A percentile compares a stretch with the other conserved stretches of the same genome.
phyloP scores from a whole-genome alignment of 2,888 invertebrate genomes.

The Caenorhabditis becei region DNA sequence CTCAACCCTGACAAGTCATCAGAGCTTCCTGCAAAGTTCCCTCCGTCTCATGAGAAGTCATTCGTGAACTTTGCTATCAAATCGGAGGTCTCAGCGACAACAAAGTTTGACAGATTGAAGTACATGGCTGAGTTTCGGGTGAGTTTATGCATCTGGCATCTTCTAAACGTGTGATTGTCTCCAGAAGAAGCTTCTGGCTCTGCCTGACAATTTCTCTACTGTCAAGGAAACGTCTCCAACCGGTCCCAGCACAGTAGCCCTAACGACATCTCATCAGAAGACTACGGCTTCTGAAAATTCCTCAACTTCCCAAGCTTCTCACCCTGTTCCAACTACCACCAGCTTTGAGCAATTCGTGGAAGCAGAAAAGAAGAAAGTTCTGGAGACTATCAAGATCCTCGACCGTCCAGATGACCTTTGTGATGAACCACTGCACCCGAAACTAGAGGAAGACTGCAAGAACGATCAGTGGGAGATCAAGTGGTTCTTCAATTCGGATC shows the following conservation, averaged over 20 bases:
- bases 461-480: conserved; percentile 69
- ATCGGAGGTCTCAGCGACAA: conserved; percentile 51
- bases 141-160: neutral
- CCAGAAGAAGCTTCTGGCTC: conserved; percentile 48
- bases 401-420: conserved; percentile 66
- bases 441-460: conserved; percentile 72
- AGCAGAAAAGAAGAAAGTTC: conserved; percentile 50
- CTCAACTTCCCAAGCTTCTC: neutral
- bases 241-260: conserved; percentile 1
- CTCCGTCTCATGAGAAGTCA: conserved; percentile 41
- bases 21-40: conserved; percentile 53
- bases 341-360: conserved; percentile 51
- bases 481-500: conserved; percentile 68
- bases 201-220: conserved; percentile 49
- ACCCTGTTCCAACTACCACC: conserved; percentile 18
- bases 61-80: conserved; percentile 55
- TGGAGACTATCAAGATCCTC: conserved; percentile 52
- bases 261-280: conserved; percentile 1
- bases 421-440: conserved; percentile 67
- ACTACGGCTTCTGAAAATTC: conserved; percentile 4
- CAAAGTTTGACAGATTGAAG: conserved; percentile 62
- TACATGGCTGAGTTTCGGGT: conserved; percentile 67
- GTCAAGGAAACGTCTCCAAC: conserved; percentile 7
- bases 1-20: conserved; percentile 49
- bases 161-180: neutral